phyloP scores from a whole-genome alignment of 2,888 invertebrate genomes.

The Nomada hirtipes region DNA sequence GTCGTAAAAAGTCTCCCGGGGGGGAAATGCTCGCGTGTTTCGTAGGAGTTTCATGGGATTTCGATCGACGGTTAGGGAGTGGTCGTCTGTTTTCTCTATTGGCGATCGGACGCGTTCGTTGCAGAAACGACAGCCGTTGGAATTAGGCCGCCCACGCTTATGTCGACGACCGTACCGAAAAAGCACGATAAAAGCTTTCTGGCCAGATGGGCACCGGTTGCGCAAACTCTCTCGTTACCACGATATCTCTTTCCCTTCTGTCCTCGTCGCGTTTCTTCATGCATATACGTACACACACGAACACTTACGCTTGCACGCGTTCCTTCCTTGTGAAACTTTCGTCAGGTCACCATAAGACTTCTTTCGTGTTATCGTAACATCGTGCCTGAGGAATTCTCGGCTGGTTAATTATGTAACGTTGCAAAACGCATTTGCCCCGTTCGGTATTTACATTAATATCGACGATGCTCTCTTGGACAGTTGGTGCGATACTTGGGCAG shows the following conservation, averaged over 20 bases:
- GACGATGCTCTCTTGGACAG: neutral
- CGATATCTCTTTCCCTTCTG: constrained; percentile 12
- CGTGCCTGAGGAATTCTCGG: neutral
- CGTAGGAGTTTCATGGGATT: constrained; percentile 60
- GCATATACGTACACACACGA: neutral
- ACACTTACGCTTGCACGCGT: neutral
- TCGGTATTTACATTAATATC: constrained; percentile 5
- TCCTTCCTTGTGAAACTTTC: constrained; percentile 22
- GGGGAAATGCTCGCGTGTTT: constrained; percentile 33
- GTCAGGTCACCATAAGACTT: constrained; percentile 21
- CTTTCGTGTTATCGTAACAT: constrained; percentile 17
- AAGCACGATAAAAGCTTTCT: constrained; percentile 76
- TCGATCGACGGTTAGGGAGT: constrained; percentile 27
- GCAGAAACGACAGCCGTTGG: constrained; percentile 64
- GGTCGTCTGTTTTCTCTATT: constrained; percentile 30
- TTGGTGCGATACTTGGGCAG: too few relatives aligned
- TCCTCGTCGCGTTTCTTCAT: constrained; percentile 4
- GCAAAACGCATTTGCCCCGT: constrained; percentile 4
- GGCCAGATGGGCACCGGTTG: constrained; percentile 74
- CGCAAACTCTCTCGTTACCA: constrained; percentile 59
- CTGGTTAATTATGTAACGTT: constrained; percentile 21
- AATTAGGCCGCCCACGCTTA: constrained; percentile 75
- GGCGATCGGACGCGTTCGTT: constrained; percentile 53
- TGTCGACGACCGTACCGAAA: constrained; percentile 73
- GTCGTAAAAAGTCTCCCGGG: constrained; percentile 54